Conservation (phyloP, 2,888 invertebrate species). For the Xanthorhoe spadicearia region DNA sequence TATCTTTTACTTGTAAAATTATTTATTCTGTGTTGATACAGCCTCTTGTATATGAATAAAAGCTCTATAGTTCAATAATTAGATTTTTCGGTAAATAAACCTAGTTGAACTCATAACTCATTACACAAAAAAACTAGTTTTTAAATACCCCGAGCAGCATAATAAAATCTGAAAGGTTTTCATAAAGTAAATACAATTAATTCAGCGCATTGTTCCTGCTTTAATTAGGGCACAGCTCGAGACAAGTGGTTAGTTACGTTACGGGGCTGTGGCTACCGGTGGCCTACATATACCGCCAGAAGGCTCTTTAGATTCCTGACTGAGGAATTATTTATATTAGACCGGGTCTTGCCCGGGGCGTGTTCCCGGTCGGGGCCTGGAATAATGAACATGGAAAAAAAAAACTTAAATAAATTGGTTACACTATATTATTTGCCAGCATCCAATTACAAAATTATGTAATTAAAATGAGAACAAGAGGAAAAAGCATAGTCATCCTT, state of each 20-base stretch:
- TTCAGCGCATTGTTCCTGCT: conserved; percentile 9
- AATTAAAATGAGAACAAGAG: no score
- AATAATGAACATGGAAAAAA: no score
- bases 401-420: no score
- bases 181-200: conserved; percentile 1
- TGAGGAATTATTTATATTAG: not conserved
- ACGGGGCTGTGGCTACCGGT: conserved; percentile 9
- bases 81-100: not conserved
- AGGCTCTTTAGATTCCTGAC: conserved; percentile 5
- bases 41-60: no score
- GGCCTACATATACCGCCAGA: conserved; percentile 20
- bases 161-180: not conserved
- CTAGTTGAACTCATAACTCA: not conserved
- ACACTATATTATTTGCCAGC: no score
- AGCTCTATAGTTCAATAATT: no score
- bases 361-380: no score
- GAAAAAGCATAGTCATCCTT: no score
- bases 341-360: no score
- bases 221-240: conserved; percentile 28
- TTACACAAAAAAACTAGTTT: not conserved
- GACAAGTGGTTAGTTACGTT: conserved; percentile 14
- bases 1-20: no score
- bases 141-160: not conserved
- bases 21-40: no score
- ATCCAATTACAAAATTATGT: no score